phyloP scores from a whole-genome alignment of 2,888 invertebrate species.

The Calliphora vomitoria region DNA sequence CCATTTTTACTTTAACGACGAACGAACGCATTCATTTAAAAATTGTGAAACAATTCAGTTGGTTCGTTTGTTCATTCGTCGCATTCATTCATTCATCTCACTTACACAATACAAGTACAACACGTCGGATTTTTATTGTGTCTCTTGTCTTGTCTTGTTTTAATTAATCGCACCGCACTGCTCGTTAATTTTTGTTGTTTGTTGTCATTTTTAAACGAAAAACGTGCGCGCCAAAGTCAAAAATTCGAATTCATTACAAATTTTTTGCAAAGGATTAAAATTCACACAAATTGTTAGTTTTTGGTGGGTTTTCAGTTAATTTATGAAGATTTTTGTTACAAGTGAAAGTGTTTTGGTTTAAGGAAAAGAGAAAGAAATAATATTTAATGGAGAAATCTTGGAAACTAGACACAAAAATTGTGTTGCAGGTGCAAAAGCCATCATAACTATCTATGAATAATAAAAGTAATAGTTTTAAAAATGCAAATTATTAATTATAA shows the following conservation, averaged over 20 bases:
- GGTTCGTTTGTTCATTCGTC: constrained; percentile 35
- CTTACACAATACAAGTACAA: constrained; percentile 63
- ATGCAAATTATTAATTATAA: too few species aligned
- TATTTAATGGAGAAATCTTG: neutral
- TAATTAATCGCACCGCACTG: neutral
- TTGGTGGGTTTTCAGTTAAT: neutral
- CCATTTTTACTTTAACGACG: constrained; percentile 45
- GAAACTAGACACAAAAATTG: too few species aligned
- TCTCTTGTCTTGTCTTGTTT: constrained; percentile 4
- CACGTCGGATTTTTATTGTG: constrained; percentile 42
- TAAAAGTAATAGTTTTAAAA: too few species aligned
- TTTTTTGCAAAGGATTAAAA: constrained; percentile 15
- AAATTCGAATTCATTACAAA: neutral
- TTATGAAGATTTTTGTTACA: neutral
- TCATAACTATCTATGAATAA: too few species aligned
- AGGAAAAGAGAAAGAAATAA: neutral
- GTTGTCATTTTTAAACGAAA: constrained; percentile 11
- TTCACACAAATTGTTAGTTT: constrained; percentile 18
- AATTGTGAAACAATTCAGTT: constrained; percentile 57
- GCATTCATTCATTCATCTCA: constrained; percentile 69
- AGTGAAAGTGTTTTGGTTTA: constrained; percentile 50
- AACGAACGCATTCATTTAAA: constrained; percentile 58
- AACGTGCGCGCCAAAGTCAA: constrained; percentile 69
- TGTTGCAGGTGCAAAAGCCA: too few species aligned
- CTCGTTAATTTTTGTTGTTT: neutral